A percentile compares a stretch with the other conserved stretches of the same genome.
These are phyloP conservation scores for Microctenopoma steveboyesi DNA, from an alignment of 2,797 vertebrate genomes.

Conservation along the genomic window DNA sequence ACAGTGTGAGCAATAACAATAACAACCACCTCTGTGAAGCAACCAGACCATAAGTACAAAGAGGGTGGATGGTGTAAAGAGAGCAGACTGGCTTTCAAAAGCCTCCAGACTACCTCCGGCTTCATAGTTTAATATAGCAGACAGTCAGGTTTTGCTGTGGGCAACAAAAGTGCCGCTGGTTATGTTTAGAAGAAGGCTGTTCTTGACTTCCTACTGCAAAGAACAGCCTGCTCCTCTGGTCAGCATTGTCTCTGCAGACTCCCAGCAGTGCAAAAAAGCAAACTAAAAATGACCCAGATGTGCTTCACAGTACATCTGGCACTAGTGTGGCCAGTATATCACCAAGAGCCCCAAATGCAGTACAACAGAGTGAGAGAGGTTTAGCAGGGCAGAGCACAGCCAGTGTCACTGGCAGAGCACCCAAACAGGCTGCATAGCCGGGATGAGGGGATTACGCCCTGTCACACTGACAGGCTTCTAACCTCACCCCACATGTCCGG, in stretches of 20 bases:
- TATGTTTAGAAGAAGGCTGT: neutral
- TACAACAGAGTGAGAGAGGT: conserved; percentile 1
- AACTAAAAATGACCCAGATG: conserved; percentile 53
- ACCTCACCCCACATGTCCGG: conserved; percentile 28
- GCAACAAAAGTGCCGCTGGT: neutral
- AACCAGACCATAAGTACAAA: conserved; percentile 1
- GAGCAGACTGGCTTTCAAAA: neutral
- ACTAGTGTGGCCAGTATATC: conserved; percentile 23
- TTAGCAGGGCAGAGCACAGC: conserved; percentile 7
- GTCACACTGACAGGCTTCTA: conserved; percentile 49
- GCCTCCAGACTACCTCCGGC: conserved; percentile 8
- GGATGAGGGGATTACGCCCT: conserved; percentile 59
- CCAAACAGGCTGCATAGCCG: conserved; percentile 27
- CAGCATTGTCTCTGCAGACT: conserved; percentile 22
- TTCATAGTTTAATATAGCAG: conserved; percentile 8
- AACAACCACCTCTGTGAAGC: conserved; percentile 11
- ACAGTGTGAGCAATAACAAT: neutral
- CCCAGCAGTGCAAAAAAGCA: conserved; percentile 13
- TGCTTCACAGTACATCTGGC: conserved; percentile 41
- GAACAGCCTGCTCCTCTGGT: conserved; percentile 30
- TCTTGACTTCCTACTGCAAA: conserved; percentile 1
- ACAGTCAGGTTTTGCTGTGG: conserved; percentile 2
- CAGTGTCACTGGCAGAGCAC: conserved; percentile 35
- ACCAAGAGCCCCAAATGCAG: conserved; percentile 15
- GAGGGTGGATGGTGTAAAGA: conserved; percentile 15